Conservation (phyloP, 2,888 invertebrate species). For the Lamproptera curius region DNA sequence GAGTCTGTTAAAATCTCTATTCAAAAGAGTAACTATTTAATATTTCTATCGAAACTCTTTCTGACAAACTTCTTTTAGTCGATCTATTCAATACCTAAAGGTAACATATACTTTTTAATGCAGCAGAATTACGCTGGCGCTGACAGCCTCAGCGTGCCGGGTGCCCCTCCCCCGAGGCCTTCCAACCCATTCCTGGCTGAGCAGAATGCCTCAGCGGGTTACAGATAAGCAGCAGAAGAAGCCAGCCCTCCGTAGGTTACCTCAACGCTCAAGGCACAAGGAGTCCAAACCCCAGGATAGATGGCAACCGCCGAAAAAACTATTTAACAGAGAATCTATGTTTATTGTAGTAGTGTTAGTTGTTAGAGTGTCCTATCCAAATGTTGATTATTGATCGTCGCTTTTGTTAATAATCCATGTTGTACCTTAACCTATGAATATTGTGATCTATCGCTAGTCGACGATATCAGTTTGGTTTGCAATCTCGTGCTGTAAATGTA, state of each 20-base stretch:
- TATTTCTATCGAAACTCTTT: no score
- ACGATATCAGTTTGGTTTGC: slow-evolving; percentile 1
- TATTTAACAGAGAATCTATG: slow-evolving; percentile 9
- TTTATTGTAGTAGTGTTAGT: slow-evolving; percentile 11
- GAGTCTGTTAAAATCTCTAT: no score
- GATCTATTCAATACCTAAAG: no score
- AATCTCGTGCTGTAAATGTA: slow-evolving; percentile 11
- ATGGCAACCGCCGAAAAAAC: no score
- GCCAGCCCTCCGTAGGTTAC: neutral
- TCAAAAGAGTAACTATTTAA: no score
- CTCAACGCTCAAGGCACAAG: slow-evolving; percentile 6
- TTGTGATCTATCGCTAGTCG: slow-evolving; percentile 2
- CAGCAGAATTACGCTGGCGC: slow-evolving; percentile 60
- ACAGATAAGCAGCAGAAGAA: slow-evolving; percentile 42
- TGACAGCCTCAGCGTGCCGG: slow-evolving; percentile 64
- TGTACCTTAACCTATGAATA: slow-evolving; percentile 5
- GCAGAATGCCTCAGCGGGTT: slow-evolving; percentile 37
- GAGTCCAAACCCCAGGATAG: no score
- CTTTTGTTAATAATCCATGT: slow-evolving; percentile 18
- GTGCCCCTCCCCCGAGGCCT: slow-evolving; percentile 41
- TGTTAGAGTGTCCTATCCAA: slow-evolving; percentile 8
- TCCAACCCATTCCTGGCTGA: slow-evolving; percentile 54
- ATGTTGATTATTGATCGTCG: slow-evolving; percentile 19
- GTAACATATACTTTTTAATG: no score
- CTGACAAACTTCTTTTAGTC: no score